Base-by-base conservation (phyloP, 2,888 invertebrate genomes). In the Orchesella flavescens region DNA sequence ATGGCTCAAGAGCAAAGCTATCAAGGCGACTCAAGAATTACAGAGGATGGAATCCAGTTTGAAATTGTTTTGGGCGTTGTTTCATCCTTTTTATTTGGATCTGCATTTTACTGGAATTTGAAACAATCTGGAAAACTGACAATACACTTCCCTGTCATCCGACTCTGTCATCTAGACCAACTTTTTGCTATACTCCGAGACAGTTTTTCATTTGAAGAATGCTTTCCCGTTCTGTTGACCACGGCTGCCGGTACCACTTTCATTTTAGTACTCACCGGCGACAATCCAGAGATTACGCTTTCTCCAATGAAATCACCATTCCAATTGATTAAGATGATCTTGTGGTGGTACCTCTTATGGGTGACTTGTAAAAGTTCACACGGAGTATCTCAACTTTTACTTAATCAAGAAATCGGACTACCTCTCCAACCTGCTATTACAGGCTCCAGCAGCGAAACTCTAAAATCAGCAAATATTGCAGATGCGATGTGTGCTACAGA, bases 401-500 rank as follows among this genome's bases (percentile, higher is more conserved):
- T 75, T n/a, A n/a, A 5, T 0, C 15, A 17, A 73, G 72, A 44
- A 44, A 59, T 73, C 7, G 65, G 24, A 46, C 24, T 65, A 1
- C 75, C 75, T 13, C 21, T 74, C 10, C 24, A 63, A 34, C 34
- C 34, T 34, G 2, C 3, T 34, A 34, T n/a, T n/a, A n/a, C n/a
- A 34, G 34, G 34, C 2, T 34, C 7, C 34, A 5, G 17, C 23
- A 59, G 3, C 17, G 12, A 2, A 21, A 17, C 3, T 59, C 19
- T 1, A 7, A 34, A 34, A 34, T 4, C 34, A 4, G 34, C 34
- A 4, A 59, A 4, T 23, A 63, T 79, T 21, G 19, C 79, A 7
- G 63, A 79, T 43, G 79, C 53, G 1, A 79, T 79, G 72, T 65
- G 79, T n/a, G 12, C 63, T 2, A 4, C 55, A 0, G 43, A 5